phyloP scores from a whole-genome alignment of 2,888 invertebrate genomes.

The Lasioglossum calceatum region DNA sequence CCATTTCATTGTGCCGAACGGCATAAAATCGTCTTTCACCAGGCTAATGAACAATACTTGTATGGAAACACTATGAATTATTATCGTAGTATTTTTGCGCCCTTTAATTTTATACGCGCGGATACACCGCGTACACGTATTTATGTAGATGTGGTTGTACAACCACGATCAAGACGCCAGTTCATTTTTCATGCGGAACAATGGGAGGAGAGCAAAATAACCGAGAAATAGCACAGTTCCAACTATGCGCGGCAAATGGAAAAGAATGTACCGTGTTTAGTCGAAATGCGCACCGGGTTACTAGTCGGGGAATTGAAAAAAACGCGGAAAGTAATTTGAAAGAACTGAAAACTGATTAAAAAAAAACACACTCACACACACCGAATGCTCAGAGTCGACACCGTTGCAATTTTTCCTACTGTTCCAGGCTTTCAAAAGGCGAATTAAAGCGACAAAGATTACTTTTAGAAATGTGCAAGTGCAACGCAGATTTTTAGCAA shows the following conservation, averaged over 20 bases:
- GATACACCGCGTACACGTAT: not conserved
- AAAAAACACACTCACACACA: not conserved
- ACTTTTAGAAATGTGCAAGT: not conserved
- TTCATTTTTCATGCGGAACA: conserved; percentile 42
- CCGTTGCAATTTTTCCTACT: not conserved
- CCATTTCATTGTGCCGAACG: not conserved
- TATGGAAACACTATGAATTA: not conserved
- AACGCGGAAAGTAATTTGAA: not conserved
- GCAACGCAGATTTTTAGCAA: not conserved
- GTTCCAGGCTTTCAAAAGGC: not conserved
- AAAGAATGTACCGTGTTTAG: not conserved
- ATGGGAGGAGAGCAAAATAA: conserved; percentile 21
- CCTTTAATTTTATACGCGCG: not conserved
- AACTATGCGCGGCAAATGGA: conserved; percentile 13
- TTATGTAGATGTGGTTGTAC: not conserved
- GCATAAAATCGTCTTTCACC: not conserved
- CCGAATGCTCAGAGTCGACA: not conserved
- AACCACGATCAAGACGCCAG: conserved; percentile 22
- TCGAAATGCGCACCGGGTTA: not conserved
- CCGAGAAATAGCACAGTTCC: not conserved
- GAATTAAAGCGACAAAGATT: not conserved
- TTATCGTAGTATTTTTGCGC: not conserved
- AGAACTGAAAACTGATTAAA: not conserved
- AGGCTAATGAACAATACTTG: conserved; percentile 29
- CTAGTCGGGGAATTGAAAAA: not conserved